These are phyloP conservation scores for Achlya flavicornis DNA, from an alignment of 2,888 invertebrate species.

Conservation along the genomic window DNA sequence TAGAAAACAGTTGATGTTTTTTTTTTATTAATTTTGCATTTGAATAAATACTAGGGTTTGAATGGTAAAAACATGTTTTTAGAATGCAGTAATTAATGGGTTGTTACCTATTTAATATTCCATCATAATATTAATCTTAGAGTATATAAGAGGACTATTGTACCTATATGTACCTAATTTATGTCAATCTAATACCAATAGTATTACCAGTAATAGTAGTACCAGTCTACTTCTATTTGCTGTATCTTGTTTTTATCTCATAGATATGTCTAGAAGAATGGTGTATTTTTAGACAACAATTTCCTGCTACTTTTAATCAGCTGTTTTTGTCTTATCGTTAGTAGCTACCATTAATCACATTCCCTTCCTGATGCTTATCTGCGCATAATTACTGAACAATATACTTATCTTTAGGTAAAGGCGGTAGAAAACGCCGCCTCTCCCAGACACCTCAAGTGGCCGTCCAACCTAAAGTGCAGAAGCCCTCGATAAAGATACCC, in stretches of 20 bases:
- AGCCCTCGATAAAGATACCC: slow-evolving; percentile 63
- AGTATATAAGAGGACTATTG: neutral
- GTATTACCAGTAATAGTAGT: neutral
- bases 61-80: neutral
- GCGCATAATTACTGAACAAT: neutral
- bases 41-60: neutral
- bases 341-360: neutral
- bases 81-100: neutral
- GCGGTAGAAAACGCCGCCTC: slow-evolving; percentile 73
- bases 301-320: neutral
- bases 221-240: neutral
- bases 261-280: no score
- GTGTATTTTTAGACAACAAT: neutral
- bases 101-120: neutral
- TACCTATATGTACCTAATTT: no score
- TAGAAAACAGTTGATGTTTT: neutral
- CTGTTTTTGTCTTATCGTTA: neutral
- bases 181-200: neutral
- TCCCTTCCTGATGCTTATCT: neutral
- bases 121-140: neutral
- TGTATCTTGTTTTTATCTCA: neutral
- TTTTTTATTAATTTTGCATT: neutral
- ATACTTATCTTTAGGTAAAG: slow-evolving; percentile 53
- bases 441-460: slow-evolving; percentile 69
- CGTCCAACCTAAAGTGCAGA: slow-evolving; percentile 75